Evolutionary conservation across 1,140 invertebrate genomes (phyloP).

Genomic region (Rhyacophila brunnea): DNA sequence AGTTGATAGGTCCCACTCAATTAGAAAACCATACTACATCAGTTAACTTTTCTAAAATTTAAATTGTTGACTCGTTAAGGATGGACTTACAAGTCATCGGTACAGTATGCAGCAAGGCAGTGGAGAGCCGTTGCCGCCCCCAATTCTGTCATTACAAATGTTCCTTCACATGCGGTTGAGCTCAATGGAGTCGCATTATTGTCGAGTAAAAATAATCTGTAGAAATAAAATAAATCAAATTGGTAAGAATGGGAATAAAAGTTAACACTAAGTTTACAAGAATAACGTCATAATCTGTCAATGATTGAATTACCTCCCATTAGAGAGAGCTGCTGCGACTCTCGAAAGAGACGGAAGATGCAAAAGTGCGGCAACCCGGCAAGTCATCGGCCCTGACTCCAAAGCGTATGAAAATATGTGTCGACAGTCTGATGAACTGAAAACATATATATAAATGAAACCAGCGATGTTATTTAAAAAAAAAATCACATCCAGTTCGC

Average conservation of each 20-base stretch:
- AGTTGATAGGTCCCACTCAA: no score
- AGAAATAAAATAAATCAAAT: constrained; percentile 3
- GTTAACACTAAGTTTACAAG: no score
- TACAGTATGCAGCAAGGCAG: constrained; percentile 42
- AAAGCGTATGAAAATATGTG: constrained; percentile 59
- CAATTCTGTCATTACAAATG: constrained; percentile 75
- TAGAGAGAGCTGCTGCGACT: constrained; percentile 70
- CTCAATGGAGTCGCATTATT: constrained; percentile 60
- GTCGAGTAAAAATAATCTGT: constrained; percentile 69
- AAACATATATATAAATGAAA: no score
- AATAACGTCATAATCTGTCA: no score
- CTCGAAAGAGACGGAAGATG: constrained; percentile 64
- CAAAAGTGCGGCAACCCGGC: constrained; percentile 63
- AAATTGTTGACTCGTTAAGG: no score
- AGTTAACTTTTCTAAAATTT: no score
- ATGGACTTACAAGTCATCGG: constrained; percentile 38
- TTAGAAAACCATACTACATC: no score
- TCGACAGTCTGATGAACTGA: constrained; percentile 52
- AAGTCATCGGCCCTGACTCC: constrained; percentile 53
- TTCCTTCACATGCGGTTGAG: constrained; percentile 64
- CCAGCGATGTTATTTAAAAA: no score
- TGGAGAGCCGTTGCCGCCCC: constrained; percentile 64
- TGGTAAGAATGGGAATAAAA: no score
- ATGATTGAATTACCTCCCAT: constrained; percentile 58
- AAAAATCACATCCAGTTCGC: no score